These are phyloP conservation scores for Mechanitis mazaeus DNA, from an alignment of 2,888 invertebrate species.

Conservation along the genomic window DNA sequence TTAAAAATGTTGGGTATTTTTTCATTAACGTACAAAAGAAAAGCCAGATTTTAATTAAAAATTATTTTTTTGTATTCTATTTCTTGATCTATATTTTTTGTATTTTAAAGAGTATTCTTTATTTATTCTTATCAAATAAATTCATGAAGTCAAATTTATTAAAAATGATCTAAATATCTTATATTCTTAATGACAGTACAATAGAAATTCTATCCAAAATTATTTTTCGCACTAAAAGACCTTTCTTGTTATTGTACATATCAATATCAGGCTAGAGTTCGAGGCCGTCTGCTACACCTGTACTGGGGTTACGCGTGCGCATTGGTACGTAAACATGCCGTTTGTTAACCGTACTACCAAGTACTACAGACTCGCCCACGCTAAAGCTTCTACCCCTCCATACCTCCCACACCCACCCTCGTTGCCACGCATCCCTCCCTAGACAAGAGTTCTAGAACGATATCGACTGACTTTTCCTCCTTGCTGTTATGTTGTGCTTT, in stretches of 20 bases:
- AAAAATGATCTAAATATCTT: no score
- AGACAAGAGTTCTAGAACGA: conserved; percentile 6
- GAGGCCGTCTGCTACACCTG: conserved; percentile 46
- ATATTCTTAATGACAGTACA: neutral
- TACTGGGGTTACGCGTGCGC: conserved; percentile 57
- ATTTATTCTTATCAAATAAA: no score
- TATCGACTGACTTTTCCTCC: conserved; percentile 4
- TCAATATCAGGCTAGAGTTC: conserved; percentile 48
- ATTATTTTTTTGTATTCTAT: no score
- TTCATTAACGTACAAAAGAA: no score
- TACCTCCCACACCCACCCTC: conserved; percentile 34
- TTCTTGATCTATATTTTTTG: no score
- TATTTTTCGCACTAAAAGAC: conserved; percentile 15
- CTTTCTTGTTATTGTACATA: conserved; percentile 29
- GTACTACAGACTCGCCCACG: conserved; percentile 78
- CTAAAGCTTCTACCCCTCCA: conserved; percentile 31
- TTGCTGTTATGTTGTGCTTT: neutral
- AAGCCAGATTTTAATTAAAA: no score
- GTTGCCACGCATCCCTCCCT: conserved; percentile 55
- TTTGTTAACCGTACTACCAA: conserved; percentile 66
- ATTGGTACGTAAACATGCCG: conserved; percentile 66
- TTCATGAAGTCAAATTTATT: no score
- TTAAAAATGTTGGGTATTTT: neutral
- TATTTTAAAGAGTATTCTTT: no score
- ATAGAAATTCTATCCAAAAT: conserved; percentile 2